Conservation (phyloP, 2,113 vertebrate species). For the Campylomormyrus tamandua region DNA sequence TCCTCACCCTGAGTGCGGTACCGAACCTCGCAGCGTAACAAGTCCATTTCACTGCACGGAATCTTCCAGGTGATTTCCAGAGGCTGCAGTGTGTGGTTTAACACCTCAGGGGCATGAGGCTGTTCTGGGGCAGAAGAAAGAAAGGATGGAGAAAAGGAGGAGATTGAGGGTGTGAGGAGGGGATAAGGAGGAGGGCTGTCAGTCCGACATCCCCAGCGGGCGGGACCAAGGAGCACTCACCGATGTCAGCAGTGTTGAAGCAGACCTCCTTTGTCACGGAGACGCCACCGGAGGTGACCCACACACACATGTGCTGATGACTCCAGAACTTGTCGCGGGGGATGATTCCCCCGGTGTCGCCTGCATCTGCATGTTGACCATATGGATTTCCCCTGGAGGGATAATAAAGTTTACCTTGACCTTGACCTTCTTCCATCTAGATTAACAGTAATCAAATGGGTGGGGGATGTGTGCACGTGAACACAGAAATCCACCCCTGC, state of each 20-base stretch:
- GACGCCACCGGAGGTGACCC: conserved; percentile 41
- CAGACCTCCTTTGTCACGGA: conserved; percentile 15
- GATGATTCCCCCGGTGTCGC: conserved; percentile 17
- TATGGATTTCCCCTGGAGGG: no score
- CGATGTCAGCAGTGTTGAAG: conserved; percentile 36
- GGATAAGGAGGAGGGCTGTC: not conserved
- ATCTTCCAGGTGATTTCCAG: conserved; percentile 44
- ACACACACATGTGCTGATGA: conserved; percentile 36
- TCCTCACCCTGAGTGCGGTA: conserved; percentile 27
- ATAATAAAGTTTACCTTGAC: no score
- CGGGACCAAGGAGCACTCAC: conserved; percentile 36
- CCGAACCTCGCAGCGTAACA: conserved; percentile 33
- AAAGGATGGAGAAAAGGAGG: not conserved
- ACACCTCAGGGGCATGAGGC: conserved; percentile 35
- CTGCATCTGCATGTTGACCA: not conserved
- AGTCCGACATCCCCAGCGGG: not conserved
- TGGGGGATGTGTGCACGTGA: not conserved
- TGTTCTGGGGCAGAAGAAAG: conserved; percentile 39
- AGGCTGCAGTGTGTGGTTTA: fast-evolving
- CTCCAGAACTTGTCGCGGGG: not conserved
- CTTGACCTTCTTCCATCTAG: not conserved
- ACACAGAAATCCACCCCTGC: not conserved
- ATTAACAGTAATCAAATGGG: no score
- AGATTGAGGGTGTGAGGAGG: not conserved
- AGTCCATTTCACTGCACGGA: not conserved